phyloP scores from a whole-genome alignment of 2,113 vertebrate species.

The Ailurus styani region DNA sequence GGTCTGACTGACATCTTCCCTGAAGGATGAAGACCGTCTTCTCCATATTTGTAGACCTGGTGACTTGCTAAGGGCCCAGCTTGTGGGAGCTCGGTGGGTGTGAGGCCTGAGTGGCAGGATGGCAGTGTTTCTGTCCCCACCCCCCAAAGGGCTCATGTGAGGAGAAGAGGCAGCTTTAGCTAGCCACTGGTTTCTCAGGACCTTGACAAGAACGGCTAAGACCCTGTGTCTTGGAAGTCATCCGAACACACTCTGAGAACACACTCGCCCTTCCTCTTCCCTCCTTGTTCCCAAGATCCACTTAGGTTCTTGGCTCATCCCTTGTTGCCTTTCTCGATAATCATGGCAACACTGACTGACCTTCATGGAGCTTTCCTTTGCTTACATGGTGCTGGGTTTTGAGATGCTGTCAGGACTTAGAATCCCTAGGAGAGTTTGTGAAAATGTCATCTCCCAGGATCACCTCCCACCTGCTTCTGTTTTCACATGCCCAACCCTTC shows the following conservation, averaged over 20 bases:
- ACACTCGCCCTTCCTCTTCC: neutral
- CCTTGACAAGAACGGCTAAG: neutral
- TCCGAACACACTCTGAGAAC: neutral
- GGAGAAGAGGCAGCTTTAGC: neutral
- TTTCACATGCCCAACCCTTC: neutral
- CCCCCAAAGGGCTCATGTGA: neutral
- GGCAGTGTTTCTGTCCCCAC: neutral
- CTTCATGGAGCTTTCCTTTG: neutral
- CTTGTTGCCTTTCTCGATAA: neutral
- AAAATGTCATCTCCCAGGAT: neutral
- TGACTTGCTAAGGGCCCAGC: neutral
- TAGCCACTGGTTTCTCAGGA: neutral
- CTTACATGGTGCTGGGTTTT: neutral
- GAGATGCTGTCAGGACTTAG: neutral
- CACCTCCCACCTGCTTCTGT: neutral
- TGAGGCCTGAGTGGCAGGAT: neutral
- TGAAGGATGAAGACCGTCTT: neutral
- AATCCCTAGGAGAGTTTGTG: neutral
- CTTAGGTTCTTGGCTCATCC: neutral
- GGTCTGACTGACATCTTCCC: neutral
- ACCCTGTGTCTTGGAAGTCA: neutral
- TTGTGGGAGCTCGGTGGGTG: neutral
- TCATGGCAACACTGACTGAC: neutral
- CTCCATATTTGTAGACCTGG: neutral
- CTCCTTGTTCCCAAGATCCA: neutral